Conservation (phyloP, 2,797 vertebrate genomes). For the Salarias fasciatus region DNA sequence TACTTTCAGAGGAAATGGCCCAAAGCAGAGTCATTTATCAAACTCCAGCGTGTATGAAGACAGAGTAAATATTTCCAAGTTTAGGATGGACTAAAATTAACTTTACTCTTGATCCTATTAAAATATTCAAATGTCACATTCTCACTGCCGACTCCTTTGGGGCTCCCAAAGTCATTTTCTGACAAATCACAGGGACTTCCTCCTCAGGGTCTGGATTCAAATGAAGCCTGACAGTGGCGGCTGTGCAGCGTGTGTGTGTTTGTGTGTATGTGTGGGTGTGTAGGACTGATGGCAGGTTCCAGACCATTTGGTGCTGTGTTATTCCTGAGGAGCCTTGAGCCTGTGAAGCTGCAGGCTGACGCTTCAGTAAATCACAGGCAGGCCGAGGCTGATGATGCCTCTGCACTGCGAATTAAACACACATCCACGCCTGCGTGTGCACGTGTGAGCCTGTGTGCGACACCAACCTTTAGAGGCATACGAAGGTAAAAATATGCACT, state of each 20-base stretch:
- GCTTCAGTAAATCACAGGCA: constrained; percentile 59
- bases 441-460: background rate
- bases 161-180: constrained; percentile 12
- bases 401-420: constrained; percentile 10
- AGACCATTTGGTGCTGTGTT: constrained; percentile 65
- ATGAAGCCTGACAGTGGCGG: constrained; percentile 56
- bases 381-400: constrained; percentile 25
- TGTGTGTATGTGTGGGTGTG: constrained; percentile 31
- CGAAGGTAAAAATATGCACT: background rate
- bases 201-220: constrained; percentile 46
- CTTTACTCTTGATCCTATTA: background rate
- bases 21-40: constrained; percentile 48
- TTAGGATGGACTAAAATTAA: constrained; percentile 10
- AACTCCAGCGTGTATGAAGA: background rate
- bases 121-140: constrained; percentile 12
- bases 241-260: constrained; percentile 26
- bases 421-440: background rate
- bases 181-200: constrained; percentile 47
- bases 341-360: constrained; percentile 43
- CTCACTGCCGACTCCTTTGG: background rate
- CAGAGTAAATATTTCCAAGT: constrained; percentile 13
- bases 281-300: constrained; percentile 64
- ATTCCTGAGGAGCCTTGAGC: constrained; percentile 55
- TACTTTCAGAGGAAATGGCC: constrained; percentile 46
- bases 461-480: background rate